Base-by-base conservation (phyloP, 2,113 vertebrate genomes). In the Rallus limicola region DNA sequence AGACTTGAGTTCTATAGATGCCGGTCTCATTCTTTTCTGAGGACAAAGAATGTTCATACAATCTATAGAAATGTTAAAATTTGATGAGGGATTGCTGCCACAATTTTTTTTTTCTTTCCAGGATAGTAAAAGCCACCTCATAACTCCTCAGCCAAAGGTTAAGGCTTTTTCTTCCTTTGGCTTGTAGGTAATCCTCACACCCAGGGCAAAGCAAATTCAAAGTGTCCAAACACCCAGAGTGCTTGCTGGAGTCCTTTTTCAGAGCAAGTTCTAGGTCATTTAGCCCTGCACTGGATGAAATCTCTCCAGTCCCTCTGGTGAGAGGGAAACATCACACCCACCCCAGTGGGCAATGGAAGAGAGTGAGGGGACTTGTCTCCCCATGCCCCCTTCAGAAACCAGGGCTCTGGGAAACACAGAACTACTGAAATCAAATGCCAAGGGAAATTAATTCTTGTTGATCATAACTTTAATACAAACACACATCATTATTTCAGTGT, bases 371-470 rank as follows among this genome's bases (percentile, higher is more conserved):
- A 31, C 16, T 92, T 18, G 17, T 8, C 16, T 16, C 24, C 11
- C 23, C 50, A 25, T 23, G 3, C 31, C 50, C 7, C 11, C 14
- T 23, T 29, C 21, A 34, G 36, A 69, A 59, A 34, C 17, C 16
- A 28, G 3, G 13, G 36, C 23, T 78, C 31, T 33, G 16, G 52
- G 36, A 83, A 9, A 9, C 90, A 5, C 0, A 5, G 19, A 59
- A 3, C 4, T 10, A 67, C 33, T 0, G 0, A 34, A 20, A 9
- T 33, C 21, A 64, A 76, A 46, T 42, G 5, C 12, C 33, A 21
- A 53, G 9, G 9, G 83, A 78, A 24, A 53, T 10, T 26, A 28
- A 29, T 72, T 77, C 9, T 42, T 74, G 11, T 3, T 33, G 21
- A n/a, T 44, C 3, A 2, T 58, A 79, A 25, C 9, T 81, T 83